A percentile compares a stretch with the other conserved stretches of the same genome.
These are phyloP conservation scores for Didymodactylos carnosus DNA, from an alignment of 2,888 invertebrate genomes.

Conservation along the genomic window DNA sequence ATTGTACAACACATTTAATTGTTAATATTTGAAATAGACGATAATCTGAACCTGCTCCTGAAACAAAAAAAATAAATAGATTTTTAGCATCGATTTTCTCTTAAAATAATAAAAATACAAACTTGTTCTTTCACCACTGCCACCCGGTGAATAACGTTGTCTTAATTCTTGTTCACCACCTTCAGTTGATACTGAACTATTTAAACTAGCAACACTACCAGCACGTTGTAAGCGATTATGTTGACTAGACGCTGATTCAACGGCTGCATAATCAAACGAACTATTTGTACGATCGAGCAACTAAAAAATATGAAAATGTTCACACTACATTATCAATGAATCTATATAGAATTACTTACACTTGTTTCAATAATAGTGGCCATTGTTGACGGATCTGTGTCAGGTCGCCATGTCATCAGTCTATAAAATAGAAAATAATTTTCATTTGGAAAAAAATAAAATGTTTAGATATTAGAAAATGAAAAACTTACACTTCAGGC, in stretches of 20 bases:
- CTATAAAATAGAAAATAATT: neutral
- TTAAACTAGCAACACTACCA: neutral
- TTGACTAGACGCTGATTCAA: neutral
- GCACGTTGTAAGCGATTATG: neutral
- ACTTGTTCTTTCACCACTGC: neutral
- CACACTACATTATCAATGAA: neutral
- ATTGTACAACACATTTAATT: conserved; percentile 85
- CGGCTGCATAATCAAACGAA: neutral
- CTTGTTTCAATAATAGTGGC: neutral
- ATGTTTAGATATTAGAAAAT: neutral
- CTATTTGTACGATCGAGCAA: neutral
- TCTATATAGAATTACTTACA: neutral
- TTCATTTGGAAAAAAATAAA: neutral
- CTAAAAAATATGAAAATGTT: neutral
- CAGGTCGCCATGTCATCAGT: neutral
- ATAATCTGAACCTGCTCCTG: conserved; percentile 23
- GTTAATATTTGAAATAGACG: conserved; percentile 52
- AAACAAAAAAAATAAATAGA: neutral
- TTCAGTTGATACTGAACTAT: neutral
- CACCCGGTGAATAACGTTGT: neutral
- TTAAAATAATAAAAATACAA: too few species aligned
- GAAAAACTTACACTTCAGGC: conserved; percentile 22
- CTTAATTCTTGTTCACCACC: neutral
- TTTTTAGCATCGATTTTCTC: neutral
- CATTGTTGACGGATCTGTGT: neutral